A percentile compares a stretch with the other conserved stretches of the same genome.
phyloP scores from a whole-genome alignment of 2,888 invertebrate genomes.

The Schizotus pectinicornis region DNA sequence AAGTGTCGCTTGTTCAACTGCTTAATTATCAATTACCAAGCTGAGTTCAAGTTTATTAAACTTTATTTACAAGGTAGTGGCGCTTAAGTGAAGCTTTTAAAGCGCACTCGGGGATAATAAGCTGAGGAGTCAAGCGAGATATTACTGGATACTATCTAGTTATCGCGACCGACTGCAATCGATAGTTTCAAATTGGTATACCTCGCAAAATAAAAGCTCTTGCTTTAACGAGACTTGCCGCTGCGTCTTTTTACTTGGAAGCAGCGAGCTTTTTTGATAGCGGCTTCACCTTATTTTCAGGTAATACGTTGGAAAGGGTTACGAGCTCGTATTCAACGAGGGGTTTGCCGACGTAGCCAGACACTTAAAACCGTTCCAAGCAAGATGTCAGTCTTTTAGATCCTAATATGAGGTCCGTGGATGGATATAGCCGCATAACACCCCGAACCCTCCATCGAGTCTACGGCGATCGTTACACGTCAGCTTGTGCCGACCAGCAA shows the following conservation, averaged over 20 bases:
- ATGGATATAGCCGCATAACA: constrained; percentile 7
- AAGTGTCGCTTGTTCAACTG: constrained; percentile 34
- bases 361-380: constrained; percentile 6
- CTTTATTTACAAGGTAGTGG: constrained; percentile 33
- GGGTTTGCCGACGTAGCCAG: constrained; percentile 13
- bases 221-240: too few relatives aligned
- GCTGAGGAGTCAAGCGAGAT: constrained; percentile 1
- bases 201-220: too few relatives aligned
- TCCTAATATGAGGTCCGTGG: constrained; percentile 10
- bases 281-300: too few relatives aligned
- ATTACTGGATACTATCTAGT: too few relatives aligned
- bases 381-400: constrained; percentile 14
- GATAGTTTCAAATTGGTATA: too few relatives aligned
- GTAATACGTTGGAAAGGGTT: too few relatives aligned
- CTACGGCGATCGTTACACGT: too few relatives aligned
- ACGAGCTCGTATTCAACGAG: constrained; percentile 2
- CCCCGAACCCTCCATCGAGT: background rate
- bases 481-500: too few relatives aligned
- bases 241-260: too few relatives aligned
- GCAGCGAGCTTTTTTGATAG: too few relatives aligned
- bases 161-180: too few relatives aligned
- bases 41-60: constrained; percentile 36
- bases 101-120: constrained; percentile 23
- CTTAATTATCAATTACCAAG: constrained; percentile 38
- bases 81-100: constrained; percentile 24